Evolutionary conservation across 2,113 vertebrate genomes (phyloP), one percentile per base, ranked within the genome.

Genomic region (Cnemophilus loriae): DNA sequence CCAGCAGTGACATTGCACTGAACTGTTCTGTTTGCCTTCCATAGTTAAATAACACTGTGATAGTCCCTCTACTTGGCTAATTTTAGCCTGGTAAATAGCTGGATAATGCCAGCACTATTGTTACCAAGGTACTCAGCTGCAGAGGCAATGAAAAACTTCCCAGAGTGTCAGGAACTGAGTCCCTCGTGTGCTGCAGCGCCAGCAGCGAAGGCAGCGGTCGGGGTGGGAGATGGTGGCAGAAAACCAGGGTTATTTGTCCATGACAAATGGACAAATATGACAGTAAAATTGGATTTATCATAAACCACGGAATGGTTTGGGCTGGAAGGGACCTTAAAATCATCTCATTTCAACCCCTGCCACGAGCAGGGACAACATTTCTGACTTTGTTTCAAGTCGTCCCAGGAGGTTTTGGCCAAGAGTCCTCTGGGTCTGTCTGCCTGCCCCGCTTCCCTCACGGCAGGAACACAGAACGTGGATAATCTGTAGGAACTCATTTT

Each of bases 361-460:
- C 60, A 11, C 1, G 16, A 44, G 77, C 69, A 53, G 33, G 60
- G 60, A 33, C 22, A 33, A 2, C 11, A 7, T 49, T 27, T 49
- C n/a, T 61, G 64, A 0, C 28, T 65, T 35, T 7, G 24, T 10
- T 39, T 23, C 2, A 56, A 21, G 9, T 6, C 5, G 35, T 11
- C 26, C 35, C 8, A 1, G 57, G 53, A 41, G 37, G 26, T 13
- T 63, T 59, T 11, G 64, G 77, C 73, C 37, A 16, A 10, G 60
- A 3, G 0, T 4, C 37, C 6, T 0, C 3, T 6, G 39, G 71
- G 14, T 14, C 20, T 16, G 41, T 5, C 19, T 12, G 6, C 20
- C 63, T 16, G 28, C 14, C 63, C 49, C 6, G 0, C 49, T 47
- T 13, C 59, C 60, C 37, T 8, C 22, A 0, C 1, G 18, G 18